Percentiles rank a stretch among this genome's conserved stretches.
Conservation (phyloP, 2,797 vertebrate genomes). For the Rhinatrema bivittatum region DNA sequence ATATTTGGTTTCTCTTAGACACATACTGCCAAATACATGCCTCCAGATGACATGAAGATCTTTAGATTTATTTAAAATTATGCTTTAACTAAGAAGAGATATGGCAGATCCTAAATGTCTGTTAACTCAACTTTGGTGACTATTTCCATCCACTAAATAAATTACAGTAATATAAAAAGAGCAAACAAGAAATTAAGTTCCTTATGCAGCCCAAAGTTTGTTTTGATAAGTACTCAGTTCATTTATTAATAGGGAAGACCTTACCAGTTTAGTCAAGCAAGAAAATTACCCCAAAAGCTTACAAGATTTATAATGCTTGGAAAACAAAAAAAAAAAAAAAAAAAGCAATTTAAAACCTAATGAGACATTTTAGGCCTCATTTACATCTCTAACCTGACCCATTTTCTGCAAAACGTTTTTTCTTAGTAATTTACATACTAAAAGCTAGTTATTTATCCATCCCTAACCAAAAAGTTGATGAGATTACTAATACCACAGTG, state of each 20-base stretch:
- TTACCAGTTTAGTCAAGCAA: slow-evolving; percentile 51
- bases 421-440: slow-evolving; percentile 59
- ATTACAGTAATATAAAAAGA: too few relatives aligned
- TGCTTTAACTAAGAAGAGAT: too few relatives aligned
- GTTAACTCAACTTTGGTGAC: too few relatives aligned
- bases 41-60: too few relatives aligned
- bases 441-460: slow-evolving; percentile 57
- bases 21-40: too few relatives aligned
- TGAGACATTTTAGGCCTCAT: slow-evolving; percentile 68
- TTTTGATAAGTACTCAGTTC: slow-evolving; percentile 42
- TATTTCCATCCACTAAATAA: too few relatives aligned
- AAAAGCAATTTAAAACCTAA: slow-evolving; percentile 62
- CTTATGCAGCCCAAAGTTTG: too few relatives aligned
- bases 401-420: slow-evolving; percentile 56
- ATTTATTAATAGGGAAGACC: slow-evolving; percentile 54
- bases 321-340: slow-evolving; percentile 46
- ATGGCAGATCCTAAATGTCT: too few relatives aligned
- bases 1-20: too few relatives aligned
- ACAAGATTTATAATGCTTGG: slow-evolving; percentile 58
- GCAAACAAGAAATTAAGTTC: too few relatives aligned
- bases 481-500: slow-evolving; percentile 42
- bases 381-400: slow-evolving; percentile 61
- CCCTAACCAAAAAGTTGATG: slow-evolving; percentile 51
- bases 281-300: slow-evolving; percentile 60
- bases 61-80: too few relatives aligned